These are phyloP conservation scores for Euura lappo DNA, from an alignment of 1,140 invertebrate species.

Conservation along the genomic window DNA sequence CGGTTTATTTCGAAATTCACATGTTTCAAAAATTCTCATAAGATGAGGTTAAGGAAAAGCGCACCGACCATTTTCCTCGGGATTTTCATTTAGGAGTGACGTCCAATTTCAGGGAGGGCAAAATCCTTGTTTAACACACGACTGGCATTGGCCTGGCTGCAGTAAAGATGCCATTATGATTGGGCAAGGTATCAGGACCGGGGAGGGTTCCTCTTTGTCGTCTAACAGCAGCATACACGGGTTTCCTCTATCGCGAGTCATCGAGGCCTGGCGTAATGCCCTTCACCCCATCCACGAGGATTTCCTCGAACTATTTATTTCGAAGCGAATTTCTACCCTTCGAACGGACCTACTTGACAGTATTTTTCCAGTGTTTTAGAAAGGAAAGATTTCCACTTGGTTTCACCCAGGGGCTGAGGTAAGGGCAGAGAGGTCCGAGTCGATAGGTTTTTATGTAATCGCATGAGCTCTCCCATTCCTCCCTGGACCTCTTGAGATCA, in stretches of 20 bases:
- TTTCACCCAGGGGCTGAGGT: not conserved
- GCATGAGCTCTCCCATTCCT: not conserved
- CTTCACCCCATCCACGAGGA: constrained; percentile 39
- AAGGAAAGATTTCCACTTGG: constrained; percentile 1
- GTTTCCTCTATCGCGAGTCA: constrained; percentile 12
- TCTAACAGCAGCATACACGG: not conserved
- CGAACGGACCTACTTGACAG: not conserved
- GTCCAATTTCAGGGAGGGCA: not conserved
- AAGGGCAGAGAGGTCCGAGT: not conserved
- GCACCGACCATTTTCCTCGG: not conserved
- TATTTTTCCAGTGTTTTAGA: constrained; percentile 1
- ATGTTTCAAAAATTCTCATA: too few species aligned
- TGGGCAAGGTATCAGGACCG: not conserved
- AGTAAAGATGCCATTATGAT: constrained; percentile 13
- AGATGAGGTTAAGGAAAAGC: too few species aligned
- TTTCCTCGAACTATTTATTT: constrained; percentile 42
- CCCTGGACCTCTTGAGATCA: not conserved
- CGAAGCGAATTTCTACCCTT: not conserved
- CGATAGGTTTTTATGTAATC: constrained; percentile 3
- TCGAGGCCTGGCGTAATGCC: constrained; percentile 37
- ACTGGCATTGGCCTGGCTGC: not conserved
- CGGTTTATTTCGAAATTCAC: too few species aligned
- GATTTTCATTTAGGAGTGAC: not conserved
- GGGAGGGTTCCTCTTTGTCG: not conserved
- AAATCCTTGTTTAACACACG: constrained; percentile 1